Conservation (phyloP, 2,888 invertebrate species). For the Platycheirus albimanus region DNA sequence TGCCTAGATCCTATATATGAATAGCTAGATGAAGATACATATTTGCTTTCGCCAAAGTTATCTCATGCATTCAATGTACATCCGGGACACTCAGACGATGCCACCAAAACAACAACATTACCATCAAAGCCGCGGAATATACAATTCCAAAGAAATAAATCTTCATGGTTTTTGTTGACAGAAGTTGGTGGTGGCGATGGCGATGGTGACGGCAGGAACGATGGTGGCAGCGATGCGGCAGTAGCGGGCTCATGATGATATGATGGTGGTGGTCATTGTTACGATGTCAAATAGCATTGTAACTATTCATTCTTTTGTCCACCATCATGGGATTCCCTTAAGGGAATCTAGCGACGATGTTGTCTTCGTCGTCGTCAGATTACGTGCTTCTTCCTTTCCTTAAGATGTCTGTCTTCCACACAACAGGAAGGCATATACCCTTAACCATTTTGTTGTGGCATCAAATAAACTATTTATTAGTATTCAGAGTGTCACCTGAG, state of each 20-base stretch:
- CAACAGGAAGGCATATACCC: constrained; percentile 31
- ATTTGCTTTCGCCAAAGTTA: constrained; percentile 42
- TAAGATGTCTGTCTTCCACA: constrained; percentile 11
- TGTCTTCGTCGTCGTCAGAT: constrained; percentile 3
- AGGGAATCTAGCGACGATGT: constrained; percentile 31
- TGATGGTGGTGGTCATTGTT: constrained; percentile 58
- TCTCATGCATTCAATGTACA: constrained; percentile 64
- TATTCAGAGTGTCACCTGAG: constrained; percentile 70
- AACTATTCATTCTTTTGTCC: constrained; percentile 65
- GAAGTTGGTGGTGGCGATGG: constrained; percentile 17
- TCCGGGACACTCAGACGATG: constrained; percentile 44
- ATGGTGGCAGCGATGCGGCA: neutral
- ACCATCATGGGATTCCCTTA: constrained; percentile 41
- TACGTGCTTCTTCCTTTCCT: constrained; percentile 43
- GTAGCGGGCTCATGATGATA: constrained; percentile 34
- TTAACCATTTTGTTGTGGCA: constrained; percentile 31
- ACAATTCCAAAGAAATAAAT: constrained; percentile 24
- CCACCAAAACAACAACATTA: neutral
- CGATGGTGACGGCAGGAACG: neutral
- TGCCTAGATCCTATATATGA: too few species aligned
- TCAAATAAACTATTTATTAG: constrained; percentile 63
- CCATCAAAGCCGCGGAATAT: constrained; percentile 33
- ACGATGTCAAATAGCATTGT: constrained; percentile 59
- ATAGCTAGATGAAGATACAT: constrained; percentile 22
- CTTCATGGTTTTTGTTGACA: constrained; percentile 45